Evolutionary conservation across 2,797 vertebrate genomes (phyloP), one percentile per base, ranked within the genome.

Genomic region (Heterohyrax brucei): DNA sequence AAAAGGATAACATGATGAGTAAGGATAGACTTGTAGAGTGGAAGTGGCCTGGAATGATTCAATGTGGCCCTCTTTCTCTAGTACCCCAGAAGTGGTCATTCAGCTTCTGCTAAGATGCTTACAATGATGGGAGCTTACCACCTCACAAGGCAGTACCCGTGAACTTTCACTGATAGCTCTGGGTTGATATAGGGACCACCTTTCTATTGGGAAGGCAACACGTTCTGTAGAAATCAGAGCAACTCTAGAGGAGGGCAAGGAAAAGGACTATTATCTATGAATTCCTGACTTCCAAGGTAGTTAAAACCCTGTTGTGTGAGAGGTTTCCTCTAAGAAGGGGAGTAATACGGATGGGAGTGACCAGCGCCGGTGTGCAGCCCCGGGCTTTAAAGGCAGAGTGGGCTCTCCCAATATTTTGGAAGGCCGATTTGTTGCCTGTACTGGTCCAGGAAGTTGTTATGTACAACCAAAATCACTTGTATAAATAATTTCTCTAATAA

Each of bases 281-380:
- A 53, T 66, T 48, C 28, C 48, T 72, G 44, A 72, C 30, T 77
- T 44, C 68, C 44, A 85, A n/a, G 56, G 22, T 22, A 80, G 78
- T 44, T 7, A 50, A 61, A 82, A 26, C 33, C 62, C 84, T 8
- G 7, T 2, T 46, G 10, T 56, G 66, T 61, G 30, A 5, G 7
- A 62, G 76, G 33, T 59, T 70, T 84, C 91, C 77, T 50, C 64
- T 62, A 59, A 87, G 33, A 76, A 94, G 79, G 26, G 44, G 28
- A 14, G 7, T 73, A 13, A 4, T 10, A 70, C 88, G 62, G n/a
- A 70, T 26, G 19, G 24, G 72, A 91, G 30, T 88, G 62, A 7
- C 5, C 10, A 0, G 78, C 59, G 21, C 24, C 33, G 18, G 44
- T 13, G 14, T 56, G 61, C n/a, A 48, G 76, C 50, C 12, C 10